Percentiles rank a stretch among this genome's conserved stretches.
These are phyloP conservation scores for Trachelus tabidus DNA, from an alignment of 2,888 invertebrate genomes.

Conservation along the genomic window DNA sequence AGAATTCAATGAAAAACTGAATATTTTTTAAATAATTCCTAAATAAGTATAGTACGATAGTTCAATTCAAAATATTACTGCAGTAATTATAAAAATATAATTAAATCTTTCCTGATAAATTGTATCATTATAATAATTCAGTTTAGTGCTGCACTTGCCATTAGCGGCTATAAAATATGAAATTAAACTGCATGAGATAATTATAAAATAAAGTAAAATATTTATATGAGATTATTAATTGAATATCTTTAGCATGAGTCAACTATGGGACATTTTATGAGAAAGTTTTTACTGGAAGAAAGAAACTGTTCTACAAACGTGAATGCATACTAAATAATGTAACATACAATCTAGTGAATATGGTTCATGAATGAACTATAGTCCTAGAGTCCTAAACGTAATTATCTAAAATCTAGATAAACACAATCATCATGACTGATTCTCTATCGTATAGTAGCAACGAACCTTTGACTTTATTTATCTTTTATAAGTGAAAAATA, in stretches of 20 bases:
- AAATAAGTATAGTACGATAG: not conserved
- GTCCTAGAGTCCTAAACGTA: not conserved
- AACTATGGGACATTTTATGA: not conserved
- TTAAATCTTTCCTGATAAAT: not conserved
- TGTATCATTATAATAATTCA: not conserved
- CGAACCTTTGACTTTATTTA: constrained; percentile 12
- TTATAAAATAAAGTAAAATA: not conserved
- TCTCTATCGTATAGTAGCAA: not conserved
- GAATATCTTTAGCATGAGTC: not conserved
- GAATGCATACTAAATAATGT: not conserved
- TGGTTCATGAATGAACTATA: not conserved
- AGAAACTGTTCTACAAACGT: not conserved
- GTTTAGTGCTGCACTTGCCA: not conserved
- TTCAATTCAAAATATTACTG: not conserved
- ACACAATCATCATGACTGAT: not conserved
- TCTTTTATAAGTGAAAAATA: constrained; percentile 8
- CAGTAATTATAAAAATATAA: not conserved
- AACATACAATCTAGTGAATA: not conserved
- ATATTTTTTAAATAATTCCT: not conserved
- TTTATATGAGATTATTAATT: not conserved
- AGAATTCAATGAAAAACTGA: not conserved
- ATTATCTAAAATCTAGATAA: not conserved
- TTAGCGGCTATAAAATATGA: not conserved
- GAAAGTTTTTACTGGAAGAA: not conserved
- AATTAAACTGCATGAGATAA: not conserved